A percentile compares a stretch with the other conserved stretches of the same genome.
These are phyloP conservation scores for Cirrhinus molitorella DNA, from an alignment of 2,797 vertebrate species.

Conservation along the genomic window DNA sequence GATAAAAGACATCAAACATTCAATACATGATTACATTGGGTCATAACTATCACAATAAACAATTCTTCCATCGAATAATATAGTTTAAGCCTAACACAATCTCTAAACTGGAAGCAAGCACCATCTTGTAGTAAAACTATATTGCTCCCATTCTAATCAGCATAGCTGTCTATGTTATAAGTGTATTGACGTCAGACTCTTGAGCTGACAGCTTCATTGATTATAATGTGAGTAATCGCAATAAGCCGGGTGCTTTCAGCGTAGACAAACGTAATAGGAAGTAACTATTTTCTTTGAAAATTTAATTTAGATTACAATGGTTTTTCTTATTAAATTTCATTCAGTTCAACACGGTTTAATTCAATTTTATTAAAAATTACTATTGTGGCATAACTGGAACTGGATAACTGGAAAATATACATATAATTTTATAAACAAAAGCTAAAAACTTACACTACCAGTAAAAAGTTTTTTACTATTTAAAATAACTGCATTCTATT, in stretches of 20 bases:
- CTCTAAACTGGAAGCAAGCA: slow-evolving; percentile 13
- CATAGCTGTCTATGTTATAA: background rate
- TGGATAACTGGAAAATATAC: background rate
- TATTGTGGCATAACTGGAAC: background rate
- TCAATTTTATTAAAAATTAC: background rate
- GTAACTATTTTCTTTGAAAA: background rate
- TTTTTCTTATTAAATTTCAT: background rate
- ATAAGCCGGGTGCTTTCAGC: background rate
- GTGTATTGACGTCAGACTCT: slow-evolving; percentile 15
- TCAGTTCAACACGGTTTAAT: background rate
- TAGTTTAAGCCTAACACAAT: background rate
- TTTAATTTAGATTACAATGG: background rate
- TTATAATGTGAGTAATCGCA: background rate
- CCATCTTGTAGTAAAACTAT: background rate
- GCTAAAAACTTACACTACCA: too few relatives aligned
- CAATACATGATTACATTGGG: background rate
- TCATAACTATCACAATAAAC: background rate
- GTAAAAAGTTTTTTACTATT: too few relatives aligned
- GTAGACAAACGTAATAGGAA: background rate
- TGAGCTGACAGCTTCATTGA: background rate
- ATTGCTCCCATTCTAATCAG: background rate
- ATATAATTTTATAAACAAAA: background rate
- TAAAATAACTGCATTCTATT: too few relatives aligned
- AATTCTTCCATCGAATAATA: background rate
- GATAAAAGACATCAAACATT: background rate